A percentile compares a stretch with the other conserved stretches of the same genome.
phyloP scores from a whole-genome alignment of 2,113 vertebrate species.

The Festucalex cinctus region DNA sequence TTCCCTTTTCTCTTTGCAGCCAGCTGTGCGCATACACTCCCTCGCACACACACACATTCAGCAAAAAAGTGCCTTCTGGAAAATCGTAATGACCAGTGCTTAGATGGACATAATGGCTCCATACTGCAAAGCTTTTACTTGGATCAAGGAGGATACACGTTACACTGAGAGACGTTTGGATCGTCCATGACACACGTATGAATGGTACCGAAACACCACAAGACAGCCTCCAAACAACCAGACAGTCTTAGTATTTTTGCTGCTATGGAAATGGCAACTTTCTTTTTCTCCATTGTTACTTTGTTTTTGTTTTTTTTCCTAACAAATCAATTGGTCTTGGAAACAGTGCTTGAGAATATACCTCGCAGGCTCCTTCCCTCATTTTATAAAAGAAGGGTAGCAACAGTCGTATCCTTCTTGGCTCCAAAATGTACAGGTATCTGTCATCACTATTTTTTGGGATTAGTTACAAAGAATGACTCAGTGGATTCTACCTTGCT shows the following conservation, averaged over 20 bases:
- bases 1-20: conserved; percentile 34
- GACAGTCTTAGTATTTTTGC: conserved; percentile 64
- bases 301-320: conserved; percentile 38
- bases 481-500: conserved; percentile 47
- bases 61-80: conserved; percentile 98
- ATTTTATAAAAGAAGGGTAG: conserved; percentile 10
- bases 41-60: conserved; percentile 28
- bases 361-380: conserved; percentile 50
- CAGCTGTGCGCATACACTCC: conserved; percentile 22
- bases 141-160: conserved; percentile 61
- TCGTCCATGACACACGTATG: conserved; percentile 55
- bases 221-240: conserved; percentile 55
- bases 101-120: conserved; percentile 81
- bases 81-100: conserved; percentile 88
- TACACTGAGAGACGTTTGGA: conserved; percentile 57
- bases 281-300: conserved; percentile 30
- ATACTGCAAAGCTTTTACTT: conserved; percentile 64
- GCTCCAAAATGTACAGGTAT: conserved; percentile 31
- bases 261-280: conserved; percentile 71
- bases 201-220: conserved; percentile 52
- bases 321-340: conserved; percentile 68
- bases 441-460: conserved; percentile 43
- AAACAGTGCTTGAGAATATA: conserved; percentile 66
- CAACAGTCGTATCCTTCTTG: conserved; percentile 36
- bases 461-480: conserved; percentile 53